Evolutionary conservation across 2,888 invertebrate species (phyloP).

Genomic region (Villa cingulata): DNA sequence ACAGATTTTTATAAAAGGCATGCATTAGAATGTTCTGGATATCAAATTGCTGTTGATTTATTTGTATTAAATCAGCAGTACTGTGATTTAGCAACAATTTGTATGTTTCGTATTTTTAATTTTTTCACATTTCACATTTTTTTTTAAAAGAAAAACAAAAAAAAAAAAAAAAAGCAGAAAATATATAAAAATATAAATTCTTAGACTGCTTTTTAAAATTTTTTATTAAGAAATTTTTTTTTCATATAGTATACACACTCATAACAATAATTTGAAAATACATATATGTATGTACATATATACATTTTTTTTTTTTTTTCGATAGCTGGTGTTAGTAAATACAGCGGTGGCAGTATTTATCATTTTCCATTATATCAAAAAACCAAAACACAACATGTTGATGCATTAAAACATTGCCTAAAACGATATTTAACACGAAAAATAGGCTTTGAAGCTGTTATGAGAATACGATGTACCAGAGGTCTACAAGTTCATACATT

Average conservation of each 20-base stretch:
- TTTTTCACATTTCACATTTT: no score
- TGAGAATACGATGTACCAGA: constrained; percentile 88
- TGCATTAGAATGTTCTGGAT: constrained; percentile 91
- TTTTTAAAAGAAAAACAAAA: no score
- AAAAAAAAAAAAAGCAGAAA: no score
- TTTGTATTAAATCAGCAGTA: constrained; percentile 89
- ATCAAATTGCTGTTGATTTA: constrained; percentile 90
- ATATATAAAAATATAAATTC: no score
- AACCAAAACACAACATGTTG: constrained; percentile 53
- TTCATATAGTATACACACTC: no score
- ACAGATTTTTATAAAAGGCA: constrained; percentile 96
- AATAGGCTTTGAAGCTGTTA: constrained; percentile 97
- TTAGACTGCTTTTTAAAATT: no score
- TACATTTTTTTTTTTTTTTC: no score
- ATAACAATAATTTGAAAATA: no score
- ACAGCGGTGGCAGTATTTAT: constrained; percentile 86
- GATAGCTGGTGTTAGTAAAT: constrained; percentile 82
- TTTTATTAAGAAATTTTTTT: no score
- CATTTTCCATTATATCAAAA: constrained; percentile 81
- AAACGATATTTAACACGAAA: constrained; percentile 86
- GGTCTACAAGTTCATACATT: constrained; percentile 94
- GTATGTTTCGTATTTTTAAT: constrained; percentile 39
- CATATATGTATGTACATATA: no score
- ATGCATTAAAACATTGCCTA: constrained; percentile 62
- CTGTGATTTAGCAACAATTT: constrained; percentile 84